Percentiles rank a stretch among this genome's conserved stretches.
Evolutionary conservation across 2,113 vertebrate genomes (phyloP).

Genomic region (Pitta sordida): DNA sequence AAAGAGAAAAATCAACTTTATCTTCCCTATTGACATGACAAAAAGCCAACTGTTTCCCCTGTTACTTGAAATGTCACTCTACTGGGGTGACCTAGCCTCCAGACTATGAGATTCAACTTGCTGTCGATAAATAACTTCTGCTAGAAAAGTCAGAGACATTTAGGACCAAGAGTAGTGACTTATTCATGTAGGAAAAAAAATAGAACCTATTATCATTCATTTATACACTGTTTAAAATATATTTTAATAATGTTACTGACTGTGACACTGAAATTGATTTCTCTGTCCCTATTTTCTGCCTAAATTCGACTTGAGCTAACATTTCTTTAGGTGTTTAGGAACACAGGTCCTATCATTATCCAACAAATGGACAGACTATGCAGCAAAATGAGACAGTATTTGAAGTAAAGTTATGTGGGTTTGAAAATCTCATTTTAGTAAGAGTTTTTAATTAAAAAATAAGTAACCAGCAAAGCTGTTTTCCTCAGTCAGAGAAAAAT

Average conservation of each 20-base stretch:
- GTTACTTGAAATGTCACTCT: not conserved
- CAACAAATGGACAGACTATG: not conserved
- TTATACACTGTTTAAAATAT: not conserved
- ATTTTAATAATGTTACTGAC: not conserved
- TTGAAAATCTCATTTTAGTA: not conserved
- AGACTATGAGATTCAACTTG: not conserved
- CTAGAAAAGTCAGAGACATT: not conserved
- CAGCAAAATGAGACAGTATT: not conserved
- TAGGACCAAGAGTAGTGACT: not conserved
- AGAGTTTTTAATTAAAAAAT: constrained; percentile 26
- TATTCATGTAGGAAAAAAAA: not conserved
- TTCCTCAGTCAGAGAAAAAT: not conserved
- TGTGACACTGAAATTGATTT: not conserved
- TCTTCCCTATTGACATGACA: not conserved
- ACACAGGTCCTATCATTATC: not conserved
- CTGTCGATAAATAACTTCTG: not conserved
- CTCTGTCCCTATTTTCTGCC: not conserved
- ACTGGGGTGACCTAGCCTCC: not conserved
- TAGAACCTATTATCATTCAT: not conserved
- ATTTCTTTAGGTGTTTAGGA: not conserved
- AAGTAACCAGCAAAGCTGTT: not conserved
- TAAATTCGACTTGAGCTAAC: not conserved
- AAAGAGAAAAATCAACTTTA: not conserved
- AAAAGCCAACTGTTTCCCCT: not conserved
- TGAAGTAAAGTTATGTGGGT: not conserved